Evolutionary conservation across 1,140 invertebrate genomes (phyloP).

Genomic region (Scaptomyza graminum): DNA sequence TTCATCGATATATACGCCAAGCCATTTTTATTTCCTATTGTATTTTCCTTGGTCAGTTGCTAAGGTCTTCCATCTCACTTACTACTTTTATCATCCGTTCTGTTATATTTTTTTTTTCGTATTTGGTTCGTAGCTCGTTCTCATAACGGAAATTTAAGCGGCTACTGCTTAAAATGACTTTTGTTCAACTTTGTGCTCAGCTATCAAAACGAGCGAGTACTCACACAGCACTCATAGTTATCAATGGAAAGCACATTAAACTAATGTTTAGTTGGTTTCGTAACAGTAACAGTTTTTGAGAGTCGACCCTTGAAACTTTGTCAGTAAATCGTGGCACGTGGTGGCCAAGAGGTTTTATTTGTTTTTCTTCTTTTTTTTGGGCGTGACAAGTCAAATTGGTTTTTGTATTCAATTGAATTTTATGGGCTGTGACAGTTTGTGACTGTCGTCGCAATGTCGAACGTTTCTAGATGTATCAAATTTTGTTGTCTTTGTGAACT

Average conservation of each 20-base stretch:
- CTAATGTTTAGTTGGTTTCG: conserved; percentile 80
- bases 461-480: conserved; percentile 8
- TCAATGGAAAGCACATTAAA: conserved; percentile 71
- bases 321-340: conserved; percentile 79
- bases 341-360: conserved; percentile 48
- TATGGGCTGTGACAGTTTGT: conserved; percentile 75
- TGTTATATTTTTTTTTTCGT: conserved; percentile 25
- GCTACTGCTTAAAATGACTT: conserved; percentile 78
- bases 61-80: not conserved
- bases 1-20: not conserved
- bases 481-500: not conserved
- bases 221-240: conserved; percentile 66
- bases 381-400: conserved; percentile 72
- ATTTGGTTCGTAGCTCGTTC: conserved; percentile 41
- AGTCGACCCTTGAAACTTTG: conserved; percentile 76
- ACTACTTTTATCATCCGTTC: conserved; percentile 28
- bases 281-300: conserved; percentile 77
- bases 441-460: conserved; percentile 44
- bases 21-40: not conserved
- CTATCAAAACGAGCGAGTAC: conserved; percentile 53
- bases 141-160: conserved; percentile 79
- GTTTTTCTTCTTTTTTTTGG: conserved; percentile 10
- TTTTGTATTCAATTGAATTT: conserved; percentile 75
- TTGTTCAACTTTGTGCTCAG: conserved; percentile 72
- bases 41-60: conserved; percentile 4